phyloP scores from a whole-genome alignment of 2,113 vertebrate genomes.

The Cyprinus carpio region DNA sequence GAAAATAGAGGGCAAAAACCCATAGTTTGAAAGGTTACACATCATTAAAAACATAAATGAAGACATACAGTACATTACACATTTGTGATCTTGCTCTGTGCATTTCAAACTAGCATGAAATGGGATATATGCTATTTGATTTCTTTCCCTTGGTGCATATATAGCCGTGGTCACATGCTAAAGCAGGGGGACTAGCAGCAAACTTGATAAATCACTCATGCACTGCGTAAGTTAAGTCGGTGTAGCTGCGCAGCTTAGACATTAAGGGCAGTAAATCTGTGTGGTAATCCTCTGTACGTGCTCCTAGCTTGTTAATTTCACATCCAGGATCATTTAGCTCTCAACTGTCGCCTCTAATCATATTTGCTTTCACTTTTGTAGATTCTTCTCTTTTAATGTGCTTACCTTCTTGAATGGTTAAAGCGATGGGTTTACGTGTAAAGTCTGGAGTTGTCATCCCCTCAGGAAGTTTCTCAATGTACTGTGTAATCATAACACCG shows the following conservation, averaged over 20 bases:
- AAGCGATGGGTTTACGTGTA: conserved; percentile 82
- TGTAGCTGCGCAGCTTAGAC: conserved; percentile 1
- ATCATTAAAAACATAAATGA: not conserved
- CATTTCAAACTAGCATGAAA: conserved; percentile 8
- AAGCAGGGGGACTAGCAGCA: conserved; percentile 2
- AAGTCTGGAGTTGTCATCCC: conserved; percentile 85
- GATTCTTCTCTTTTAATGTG: conserved; percentile 2
- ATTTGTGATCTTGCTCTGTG: conserved; percentile 1
- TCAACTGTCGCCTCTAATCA: conserved; percentile 9
- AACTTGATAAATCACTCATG: conserved; percentile 38
- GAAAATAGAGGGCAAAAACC: not conserved
- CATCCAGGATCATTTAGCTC: not conserved
- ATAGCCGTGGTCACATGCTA: conserved; percentile 18
- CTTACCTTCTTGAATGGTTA: conserved; percentile 87
- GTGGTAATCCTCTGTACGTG: conserved; percentile 10
- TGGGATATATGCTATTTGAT: conserved; percentile 35
- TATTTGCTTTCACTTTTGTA: conserved; percentile 6
- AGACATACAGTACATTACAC: not conserved
- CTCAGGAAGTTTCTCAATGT: conserved; percentile 79
- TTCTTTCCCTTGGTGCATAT: conserved; percentile 21
- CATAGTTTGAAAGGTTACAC: not conserved
- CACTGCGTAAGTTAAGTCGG: not conserved
- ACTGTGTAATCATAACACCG: conserved; percentile 84
- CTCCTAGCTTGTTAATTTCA: not conserved
- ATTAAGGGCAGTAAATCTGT: not conserved